A percentile compares a stretch with the other conserved stretches of the same genome.
Evolutionary conservation across 2,113 vertebrate genomes (phyloP).

Genomic region (Notiomystis cincta): DNA sequence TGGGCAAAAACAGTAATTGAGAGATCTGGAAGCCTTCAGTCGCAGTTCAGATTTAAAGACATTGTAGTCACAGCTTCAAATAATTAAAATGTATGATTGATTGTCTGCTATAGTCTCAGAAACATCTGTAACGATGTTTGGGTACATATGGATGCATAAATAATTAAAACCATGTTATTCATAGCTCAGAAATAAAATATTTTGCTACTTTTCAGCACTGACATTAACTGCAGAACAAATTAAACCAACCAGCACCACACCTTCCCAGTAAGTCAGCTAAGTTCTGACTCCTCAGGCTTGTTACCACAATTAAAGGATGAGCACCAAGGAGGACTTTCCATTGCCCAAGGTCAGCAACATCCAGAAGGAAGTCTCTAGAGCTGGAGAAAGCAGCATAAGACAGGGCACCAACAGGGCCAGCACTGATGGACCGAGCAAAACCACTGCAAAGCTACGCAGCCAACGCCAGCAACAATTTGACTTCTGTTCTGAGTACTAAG

Average conservation of each 20-base stretch:
- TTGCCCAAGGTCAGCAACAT: neutral
- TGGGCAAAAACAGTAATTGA: neutral
- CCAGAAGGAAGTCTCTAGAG: neutral
- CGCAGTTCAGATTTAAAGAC: neutral
- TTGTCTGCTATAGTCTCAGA: neutral
- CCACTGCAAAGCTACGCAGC: neutral
- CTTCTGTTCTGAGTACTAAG: slow-evolving; percentile 30
- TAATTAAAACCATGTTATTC: neutral
- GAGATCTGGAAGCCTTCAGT: neutral
- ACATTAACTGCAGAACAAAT: neutral
- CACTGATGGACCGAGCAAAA: neutral
- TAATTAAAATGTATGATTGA: neutral
- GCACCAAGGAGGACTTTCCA: neutral
- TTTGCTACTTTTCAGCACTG: neutral
- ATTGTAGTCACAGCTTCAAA: neutral
- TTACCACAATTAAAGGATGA: neutral
- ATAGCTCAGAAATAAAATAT: neutral
- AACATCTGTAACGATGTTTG: neutral
- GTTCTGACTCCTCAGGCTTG: neutral
- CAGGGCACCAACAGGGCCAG: neutral
- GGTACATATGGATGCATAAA: neutral
- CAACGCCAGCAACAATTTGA: neutral
- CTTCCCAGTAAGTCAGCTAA: neutral
- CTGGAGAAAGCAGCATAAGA: neutral
- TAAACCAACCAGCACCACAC: neutral